Percentiles rank a stretch among this genome's conserved stretches.
Evolutionary conservation across 2,797 vertebrate species (phyloP).

Genomic region (Odontamblyopus rebecca): DNA sequence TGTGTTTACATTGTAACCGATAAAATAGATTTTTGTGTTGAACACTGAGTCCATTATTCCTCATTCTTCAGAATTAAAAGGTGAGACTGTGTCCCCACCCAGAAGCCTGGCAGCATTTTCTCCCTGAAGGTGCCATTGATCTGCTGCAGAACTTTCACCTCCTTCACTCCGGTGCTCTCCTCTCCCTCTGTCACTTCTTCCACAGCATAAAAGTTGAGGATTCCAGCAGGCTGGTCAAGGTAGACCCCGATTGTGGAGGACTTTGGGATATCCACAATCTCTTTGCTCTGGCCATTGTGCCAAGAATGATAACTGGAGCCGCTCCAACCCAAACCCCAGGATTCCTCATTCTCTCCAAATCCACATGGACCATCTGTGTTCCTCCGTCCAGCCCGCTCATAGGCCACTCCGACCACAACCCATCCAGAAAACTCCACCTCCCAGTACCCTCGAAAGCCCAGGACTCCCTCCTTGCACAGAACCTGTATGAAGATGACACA

Average conservation of each 20-base stretch:
- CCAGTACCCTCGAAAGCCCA: constrained; percentile 68
- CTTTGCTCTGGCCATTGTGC: constrained; percentile 44
- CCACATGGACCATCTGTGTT: constrained; percentile 58
- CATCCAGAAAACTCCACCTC: constrained; percentile 66
- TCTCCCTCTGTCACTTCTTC: constrained; percentile 51
- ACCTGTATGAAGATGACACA: constrained; percentile 50
- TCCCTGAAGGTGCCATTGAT: constrained; percentile 56
- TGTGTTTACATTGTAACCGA: constrained; percentile 14
- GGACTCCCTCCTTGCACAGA: constrained; percentile 67
- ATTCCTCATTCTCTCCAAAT: constrained; percentile 72
- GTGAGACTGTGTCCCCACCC: constrained; percentile 60
- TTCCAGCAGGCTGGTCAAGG: constrained; percentile 69
- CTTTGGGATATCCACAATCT: constrained; percentile 40
- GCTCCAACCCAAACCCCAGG: constrained; percentile 72
- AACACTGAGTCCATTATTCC: constrained; percentile 31
- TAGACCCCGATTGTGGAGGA: constrained; percentile 57
- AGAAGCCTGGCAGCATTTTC: constrained; percentile 70
- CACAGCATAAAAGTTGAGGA: constrained; percentile 68
- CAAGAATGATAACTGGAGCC: constrained; percentile 64
- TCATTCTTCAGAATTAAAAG: constrained; percentile 54
- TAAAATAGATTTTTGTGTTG: not conserved
- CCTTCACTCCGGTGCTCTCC: constrained; percentile 35
- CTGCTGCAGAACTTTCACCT: constrained; percentile 61
- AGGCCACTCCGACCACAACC: constrained; percentile 59
- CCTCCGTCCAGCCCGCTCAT: constrained; percentile 59